Base-by-base conservation (phyloP, 2,113 vertebrate species). In the Xiphorhynchus elegans region DNA sequence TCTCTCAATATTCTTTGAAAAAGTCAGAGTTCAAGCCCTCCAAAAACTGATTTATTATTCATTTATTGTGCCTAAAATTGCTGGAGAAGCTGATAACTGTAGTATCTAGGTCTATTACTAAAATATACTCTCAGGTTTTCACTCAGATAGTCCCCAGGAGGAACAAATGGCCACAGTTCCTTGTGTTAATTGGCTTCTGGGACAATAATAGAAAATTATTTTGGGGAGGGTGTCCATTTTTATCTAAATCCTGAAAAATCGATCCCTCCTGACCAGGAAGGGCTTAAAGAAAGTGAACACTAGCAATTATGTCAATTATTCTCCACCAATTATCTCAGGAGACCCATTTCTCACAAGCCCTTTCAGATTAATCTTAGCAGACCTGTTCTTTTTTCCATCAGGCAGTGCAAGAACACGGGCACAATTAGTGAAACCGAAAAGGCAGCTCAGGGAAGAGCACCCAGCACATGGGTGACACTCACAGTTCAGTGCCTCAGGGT, bases 261-360 rank as follows among this genome's bases (percentile, higher is more conserved):
- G 1, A 95, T 97, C 94, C 80, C 70, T 87, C 56, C 56, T 95
- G 93, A 89, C 74, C 88, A 86, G 77, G 92, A 96, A 73, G 66
- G 67, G 56, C 80, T 72, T 64, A 40, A 39, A 82, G 80, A 94
- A 95, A 91, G 56, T 42, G 90, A 96, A 72, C n/a, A 85, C 46
- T 85, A 89, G 83, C 80, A 70, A 52, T 90, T 95, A 94, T 62
- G 67, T 89, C 94, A 93, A 96, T 97, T 96, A 91, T 95, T 92
- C 44, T 80, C 53, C 77, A 82, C 79, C 80, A 87, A 52, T 91
- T 95, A 90, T 89, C 95, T 94, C 93, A 16, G 47, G 93, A 91
- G 93, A 96, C 84, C 79, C 44, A 78, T 95, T 97, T 96, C 93
- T 94, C 86, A 86, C 77, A 53, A 59, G 74, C 39, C 55, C 53